Base-by-base conservation (phyloP, 2,113 vertebrate species). In the Synodontis membranacea region DNA sequence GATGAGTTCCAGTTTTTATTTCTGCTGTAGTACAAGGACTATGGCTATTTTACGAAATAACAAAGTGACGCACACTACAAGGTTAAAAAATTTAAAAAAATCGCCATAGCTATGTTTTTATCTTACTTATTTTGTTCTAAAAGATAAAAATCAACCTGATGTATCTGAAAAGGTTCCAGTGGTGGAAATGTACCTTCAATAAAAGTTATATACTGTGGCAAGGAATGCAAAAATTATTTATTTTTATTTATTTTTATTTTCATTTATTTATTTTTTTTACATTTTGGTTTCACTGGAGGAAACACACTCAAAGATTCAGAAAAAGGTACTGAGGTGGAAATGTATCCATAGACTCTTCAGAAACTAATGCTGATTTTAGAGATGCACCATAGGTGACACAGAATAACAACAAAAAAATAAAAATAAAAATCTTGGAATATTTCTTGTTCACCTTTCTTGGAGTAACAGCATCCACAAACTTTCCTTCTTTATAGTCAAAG, bases 401-500 rank as follows among this genome's bases (percentile, higher is more conserved):
- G n/a, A 28, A 75, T 76, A 1, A n/a, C 15, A 42, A 8, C 19
- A 25, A 25, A 56, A 39, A 12, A 37, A 28, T 54, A 54, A 54
- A 14, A 21, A 56, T 54, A 54, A 56, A 6, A 11, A 62, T 62
- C 8, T 12, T 68, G 12, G 60, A n/a, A 64, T 66, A 9, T 70
- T 70, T 70, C 2, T 5, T 10, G 15, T 72, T 83, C 88, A 91
- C 91, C 91, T 86, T 88, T 62, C 48, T 68, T 74, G 54, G 78
- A 39, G n/a, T n/a, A 75, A 81, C 48, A 7, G 48, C 28, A 54
- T 93, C 90, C 78, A 93, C 83, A 66, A 95, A 89, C 44, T 92
- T 72, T 17, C 95, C 95, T 66, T 92, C 92, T 88, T 92, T 95
- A 92, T 92, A 95, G 89, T 95, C 92, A 5, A 95, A 95, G 82